Conservation (phyloP, 2,888 invertebrate genomes). For the Ochropleura leucogaster region DNA sequence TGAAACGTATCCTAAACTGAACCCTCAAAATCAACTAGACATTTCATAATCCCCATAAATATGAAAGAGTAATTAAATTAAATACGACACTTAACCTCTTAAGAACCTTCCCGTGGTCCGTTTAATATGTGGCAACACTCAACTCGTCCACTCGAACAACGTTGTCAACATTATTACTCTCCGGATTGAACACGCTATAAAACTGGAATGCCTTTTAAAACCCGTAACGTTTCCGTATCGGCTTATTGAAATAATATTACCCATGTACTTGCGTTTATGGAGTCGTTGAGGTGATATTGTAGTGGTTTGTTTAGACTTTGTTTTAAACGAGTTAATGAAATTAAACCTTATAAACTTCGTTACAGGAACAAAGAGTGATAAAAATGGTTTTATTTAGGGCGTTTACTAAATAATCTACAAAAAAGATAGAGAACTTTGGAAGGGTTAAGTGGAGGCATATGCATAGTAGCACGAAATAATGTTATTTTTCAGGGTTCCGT, state of each 20-base stretch:
- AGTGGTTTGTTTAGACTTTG: not conserved
- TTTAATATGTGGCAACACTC: conserved; percentile 64
- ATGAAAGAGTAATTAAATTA: conserved; percentile 47
- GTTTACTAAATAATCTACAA: not conserved
- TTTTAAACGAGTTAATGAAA: not conserved
- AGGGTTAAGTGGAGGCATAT: not conserved
- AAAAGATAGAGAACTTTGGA: not conserved
- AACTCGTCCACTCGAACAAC: conserved; percentile 65
- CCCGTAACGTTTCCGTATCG: conserved; percentile 66
- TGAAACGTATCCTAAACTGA: not conserved
- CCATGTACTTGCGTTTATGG: conserved; percentile 38
- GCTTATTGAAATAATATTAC: conserved; percentile 64
- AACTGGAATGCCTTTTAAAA: conserved; percentile 74
- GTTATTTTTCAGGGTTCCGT: not conserved
- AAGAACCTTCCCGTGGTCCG: conserved; percentile 45
- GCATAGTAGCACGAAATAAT: not conserved
- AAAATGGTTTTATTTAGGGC: not conserved
- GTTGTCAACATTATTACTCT: conserved; percentile 73
- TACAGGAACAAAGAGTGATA: too few species aligned
- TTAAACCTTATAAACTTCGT: not conserved
- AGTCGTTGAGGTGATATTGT: conserved; percentile 14
- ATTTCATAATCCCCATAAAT: conserved; percentile 43
- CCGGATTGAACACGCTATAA: conserved; percentile 73
- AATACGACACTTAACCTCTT: conserved; percentile 37
- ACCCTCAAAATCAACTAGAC: conserved; percentile 3